Evolutionary conservation across 2,888 invertebrate species (phyloP).

Genomic region (Onthophagus sagittarius): DNA sequence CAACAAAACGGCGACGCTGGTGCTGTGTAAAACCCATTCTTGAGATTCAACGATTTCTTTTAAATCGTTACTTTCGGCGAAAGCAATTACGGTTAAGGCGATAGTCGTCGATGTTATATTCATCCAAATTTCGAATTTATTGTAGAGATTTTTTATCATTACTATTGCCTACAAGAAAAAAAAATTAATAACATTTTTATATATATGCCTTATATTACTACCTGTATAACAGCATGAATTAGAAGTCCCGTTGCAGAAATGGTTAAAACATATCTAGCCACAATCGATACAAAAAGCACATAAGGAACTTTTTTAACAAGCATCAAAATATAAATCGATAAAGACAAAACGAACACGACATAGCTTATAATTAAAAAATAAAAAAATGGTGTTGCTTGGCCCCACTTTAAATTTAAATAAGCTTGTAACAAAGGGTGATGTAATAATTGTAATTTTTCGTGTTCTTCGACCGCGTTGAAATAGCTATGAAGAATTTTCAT

Average conservation of each 20-base stretch:
- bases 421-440: constrained; percentile 51
- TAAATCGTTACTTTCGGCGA: constrained; percentile 25
- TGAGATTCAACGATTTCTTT: constrained; percentile 30
- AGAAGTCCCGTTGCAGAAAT: constrained; percentile 37
- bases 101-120: constrained; percentile 43
- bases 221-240: constrained; percentile 41
- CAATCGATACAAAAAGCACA: constrained; percentile 25
- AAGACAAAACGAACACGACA: constrained; percentile 44
- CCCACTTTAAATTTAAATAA: constrained; percentile 53
- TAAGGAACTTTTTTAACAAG: constrained; percentile 32
- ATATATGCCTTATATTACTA: constrained; percentile 29
- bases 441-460: constrained; percentile 45
- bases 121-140: constrained; percentile 47
- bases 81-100: constrained; percentile 39
- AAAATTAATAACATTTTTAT: not conserved
- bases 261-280: constrained; percentile 38
- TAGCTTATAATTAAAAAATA: constrained; percentile 46
- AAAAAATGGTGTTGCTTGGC: constrained; percentile 51
- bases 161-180: constrained; percentile 37
- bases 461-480: constrained; percentile 44
- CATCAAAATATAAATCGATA: constrained; percentile 43
- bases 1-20: constrained; percentile 49
- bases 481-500: constrained; percentile 49
- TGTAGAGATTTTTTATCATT: constrained; percentile 42
- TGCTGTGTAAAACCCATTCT: constrained; percentile 46